A percentile compares a stretch with the other conserved stretches of the same genome.
phyloP scores from a whole-genome alignment of 2,797 vertebrate genomes.

The Gadopsis marmoratus region DNA sequence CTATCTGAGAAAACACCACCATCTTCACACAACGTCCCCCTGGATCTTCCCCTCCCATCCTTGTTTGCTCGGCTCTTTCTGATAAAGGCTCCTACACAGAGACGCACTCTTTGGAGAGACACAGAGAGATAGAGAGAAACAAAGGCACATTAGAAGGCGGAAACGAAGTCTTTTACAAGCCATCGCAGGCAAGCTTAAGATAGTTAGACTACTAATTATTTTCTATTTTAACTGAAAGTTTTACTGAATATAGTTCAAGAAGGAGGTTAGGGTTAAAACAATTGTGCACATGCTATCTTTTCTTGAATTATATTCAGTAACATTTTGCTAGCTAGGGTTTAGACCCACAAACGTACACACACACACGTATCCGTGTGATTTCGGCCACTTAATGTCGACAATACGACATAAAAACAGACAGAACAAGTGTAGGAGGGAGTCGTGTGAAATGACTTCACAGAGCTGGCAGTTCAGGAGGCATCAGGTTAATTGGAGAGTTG shows the following conservation, averaged over 20 bases:
- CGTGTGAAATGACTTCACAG: conserved; percentile 60
- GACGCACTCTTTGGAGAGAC: not conserved
- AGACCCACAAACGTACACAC: not conserved
- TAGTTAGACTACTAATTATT: not conserved
- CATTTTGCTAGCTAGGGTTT: no score
- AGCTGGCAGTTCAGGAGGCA: conserved; percentile 31
- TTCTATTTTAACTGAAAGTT: no score
- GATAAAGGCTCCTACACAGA: conserved; percentile 13
- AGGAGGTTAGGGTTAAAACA: not conserved
- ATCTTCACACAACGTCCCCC: conserved; percentile 10
- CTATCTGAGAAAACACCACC: conserved; percentile 12
- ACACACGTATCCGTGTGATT: conserved; percentile 7
- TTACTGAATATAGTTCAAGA: not conserved
- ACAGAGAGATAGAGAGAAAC: not conserved
- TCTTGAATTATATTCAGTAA: no score
- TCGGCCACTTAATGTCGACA: conserved; percentile 18
- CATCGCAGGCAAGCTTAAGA: not conserved
- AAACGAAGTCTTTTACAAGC: not conserved
- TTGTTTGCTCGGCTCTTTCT: conserved; percentile 31
- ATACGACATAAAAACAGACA: conserved; percentile 23
- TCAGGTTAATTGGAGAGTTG: conserved; percentile 72
- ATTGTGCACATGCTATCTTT: no score
- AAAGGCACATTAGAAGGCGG: not conserved
- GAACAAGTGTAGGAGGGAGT: conserved; percentile 32
- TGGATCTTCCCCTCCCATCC: conserved; percentile 4